These are phyloP conservation scores for Plecturocebus donacophilus DNA, from an alignment of 2,113 vertebrate species.

Conservation along the genomic window DNA sequence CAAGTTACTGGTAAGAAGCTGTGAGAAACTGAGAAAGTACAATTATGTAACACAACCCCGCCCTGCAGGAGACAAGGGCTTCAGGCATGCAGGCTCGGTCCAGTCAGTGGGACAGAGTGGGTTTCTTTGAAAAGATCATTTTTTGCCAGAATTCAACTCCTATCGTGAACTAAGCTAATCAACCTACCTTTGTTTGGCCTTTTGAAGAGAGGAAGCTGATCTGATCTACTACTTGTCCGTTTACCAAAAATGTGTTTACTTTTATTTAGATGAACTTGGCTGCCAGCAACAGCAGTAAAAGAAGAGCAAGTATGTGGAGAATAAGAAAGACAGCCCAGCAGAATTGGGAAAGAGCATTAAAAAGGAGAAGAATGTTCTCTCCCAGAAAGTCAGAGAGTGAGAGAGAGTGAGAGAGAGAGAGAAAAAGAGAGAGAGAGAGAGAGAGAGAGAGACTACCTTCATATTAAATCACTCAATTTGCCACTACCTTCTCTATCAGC, in stretches of 20 bases:
- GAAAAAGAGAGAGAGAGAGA: neutral
- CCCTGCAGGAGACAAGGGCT: neutral
- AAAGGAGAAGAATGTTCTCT: neutral
- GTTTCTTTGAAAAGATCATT: neutral
- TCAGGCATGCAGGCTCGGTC: neutral
- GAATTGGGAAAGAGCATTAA: neutral
- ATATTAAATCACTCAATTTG: neutral
- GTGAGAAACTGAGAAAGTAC: neutral
- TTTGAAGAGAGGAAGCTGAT: conserved; percentile 8
- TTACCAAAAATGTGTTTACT: neutral
- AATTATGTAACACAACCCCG: neutral
- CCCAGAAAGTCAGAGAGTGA: neutral
- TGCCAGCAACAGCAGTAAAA: neutral
- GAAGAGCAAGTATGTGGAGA: neutral
- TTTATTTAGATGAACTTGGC: conserved; percentile 20
- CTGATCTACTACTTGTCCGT: neutral
- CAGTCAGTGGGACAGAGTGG: neutral
- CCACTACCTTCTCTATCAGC: neutral
- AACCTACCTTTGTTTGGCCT: neutral
- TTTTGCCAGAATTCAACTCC: neutral
- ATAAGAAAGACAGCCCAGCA: neutral
- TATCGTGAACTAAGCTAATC: neutral
- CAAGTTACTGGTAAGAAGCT: neutral
- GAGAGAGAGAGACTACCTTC: neutral
- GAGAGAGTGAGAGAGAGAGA: neutral